Conservation (phyloP, 2,888 invertebrate genomes). For the Diarsia dahlii region DNA sequence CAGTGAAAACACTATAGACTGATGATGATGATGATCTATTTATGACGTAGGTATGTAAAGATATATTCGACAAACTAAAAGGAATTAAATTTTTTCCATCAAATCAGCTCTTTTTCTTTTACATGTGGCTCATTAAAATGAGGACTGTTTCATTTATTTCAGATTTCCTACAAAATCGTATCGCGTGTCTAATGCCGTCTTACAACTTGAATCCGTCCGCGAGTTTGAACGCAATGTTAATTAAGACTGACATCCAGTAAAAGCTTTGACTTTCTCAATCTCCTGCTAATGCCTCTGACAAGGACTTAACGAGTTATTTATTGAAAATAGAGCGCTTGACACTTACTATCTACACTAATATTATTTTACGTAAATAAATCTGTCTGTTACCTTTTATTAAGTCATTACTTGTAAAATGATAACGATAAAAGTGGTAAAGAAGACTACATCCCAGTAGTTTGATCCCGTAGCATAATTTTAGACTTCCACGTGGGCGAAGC, state of each 20-base stretch:
- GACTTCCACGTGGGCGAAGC: background rate
- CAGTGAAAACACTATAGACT: too few species aligned
- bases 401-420: background rate
- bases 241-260: slow-evolving; percentile 54
- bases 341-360: background rate
- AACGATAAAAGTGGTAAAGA: background rate
- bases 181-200: slow-evolving; percentile 20
- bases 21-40: too few species aligned
- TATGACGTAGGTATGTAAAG: too few species aligned
- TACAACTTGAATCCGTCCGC: slow-evolving; percentile 29
- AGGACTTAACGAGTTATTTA: slow-evolving; percentile 12
- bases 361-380: background rate
- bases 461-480: background rate
- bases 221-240: slow-evolving; percentile 32
- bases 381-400: background rate
- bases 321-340: slow-evolving; percentile 9
- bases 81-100: background rate
- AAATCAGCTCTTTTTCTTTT: background rate
- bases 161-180: background rate
- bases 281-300: slow-evolving; percentile 14
- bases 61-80: background rate
- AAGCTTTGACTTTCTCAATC: slow-evolving; percentile 44
- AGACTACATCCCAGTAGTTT: too few species aligned
- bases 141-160: too few species aligned
- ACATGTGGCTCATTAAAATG: background rate